These are phyloP conservation scores for Gortyna flavago DNA, from an alignment of 2,888 invertebrate species.

Conservation along the genomic window DNA sequence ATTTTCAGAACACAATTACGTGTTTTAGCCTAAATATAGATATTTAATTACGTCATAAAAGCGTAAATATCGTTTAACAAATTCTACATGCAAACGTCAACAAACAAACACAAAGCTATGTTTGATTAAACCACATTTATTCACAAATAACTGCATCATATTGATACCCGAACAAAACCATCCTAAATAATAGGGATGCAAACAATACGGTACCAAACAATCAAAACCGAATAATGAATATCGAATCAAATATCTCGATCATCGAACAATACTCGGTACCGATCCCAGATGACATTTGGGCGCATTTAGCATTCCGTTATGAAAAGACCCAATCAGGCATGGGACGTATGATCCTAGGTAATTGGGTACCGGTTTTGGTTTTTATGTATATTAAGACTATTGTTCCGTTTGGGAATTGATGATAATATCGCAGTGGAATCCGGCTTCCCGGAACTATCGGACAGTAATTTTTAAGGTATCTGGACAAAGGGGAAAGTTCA, in stretches of 20 bases:
- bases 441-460: constrained; percentile 29
- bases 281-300: constrained; percentile 44
- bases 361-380: constrained; percentile 63
- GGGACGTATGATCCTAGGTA: constrained; percentile 53
- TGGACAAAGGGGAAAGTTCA: constrained; percentile 43
- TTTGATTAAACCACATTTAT: constrained; percentile 26
- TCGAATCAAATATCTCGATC: constrained; percentile 55
- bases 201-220: constrained; percentile 59
- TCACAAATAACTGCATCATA: constrained; percentile 47
- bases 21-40: background rate
- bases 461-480: constrained; percentile 41
- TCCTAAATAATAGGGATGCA: constrained; percentile 55
- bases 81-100: constrained; percentile 7
- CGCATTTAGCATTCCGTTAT: constrained; percentile 57
- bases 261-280: constrained; percentile 55
- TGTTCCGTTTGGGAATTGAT: constrained; percentile 48
- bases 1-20: background rate
- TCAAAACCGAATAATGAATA: constrained; percentile 60
- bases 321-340: constrained; percentile 65
- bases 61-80: background rate
- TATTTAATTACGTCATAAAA: background rate
- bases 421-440: constrained; percentile 39
- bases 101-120: constrained; percentile 16
- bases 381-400: constrained; percentile 50
- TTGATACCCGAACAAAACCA: constrained; percentile 40